Conservation (phyloP, 1,140 invertebrate species). For the Pogonomyrmex barbatus region DNA sequence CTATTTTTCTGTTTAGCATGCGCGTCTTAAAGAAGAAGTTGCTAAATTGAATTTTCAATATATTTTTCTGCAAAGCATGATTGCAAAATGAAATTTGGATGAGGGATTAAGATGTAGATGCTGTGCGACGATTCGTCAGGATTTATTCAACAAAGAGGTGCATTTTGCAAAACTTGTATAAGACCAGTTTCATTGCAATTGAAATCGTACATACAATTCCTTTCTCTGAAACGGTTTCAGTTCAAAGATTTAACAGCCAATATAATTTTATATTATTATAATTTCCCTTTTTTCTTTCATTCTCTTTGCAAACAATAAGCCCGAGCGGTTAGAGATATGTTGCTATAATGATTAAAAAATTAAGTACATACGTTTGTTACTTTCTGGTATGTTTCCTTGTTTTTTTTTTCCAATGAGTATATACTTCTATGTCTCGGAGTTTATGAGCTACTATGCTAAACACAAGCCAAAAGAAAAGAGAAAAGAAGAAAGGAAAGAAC, state of each 20-base stretch:
- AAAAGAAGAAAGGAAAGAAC: constrained; percentile 14
- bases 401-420: constrained; percentile 40
- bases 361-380: constrained; percentile 60
- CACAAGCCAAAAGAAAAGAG: neutral
- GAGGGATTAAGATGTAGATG: constrained; percentile 42
- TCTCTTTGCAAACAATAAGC: neutral
- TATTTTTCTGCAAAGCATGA: constrained; percentile 17
- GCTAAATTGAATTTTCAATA: neutral
- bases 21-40: neutral
- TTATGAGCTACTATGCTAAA: constrained; percentile 11
- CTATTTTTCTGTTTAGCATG: neutral
- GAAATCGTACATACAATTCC: constrained; percentile 42
- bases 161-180: constrained; percentile 41
- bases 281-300: neutral
- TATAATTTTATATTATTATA: neutral
- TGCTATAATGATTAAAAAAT: constrained; percentile 49
- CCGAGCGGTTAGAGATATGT: neutral
- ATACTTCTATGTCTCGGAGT: constrained; percentile 44
- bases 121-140: constrained; percentile 13
- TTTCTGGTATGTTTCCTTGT: constrained; percentile 35
- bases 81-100: constrained; percentile 38
- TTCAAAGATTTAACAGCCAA: constrained; percentile 37
- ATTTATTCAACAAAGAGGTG: constrained; percentile 52
- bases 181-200: constrained; percentile 2
- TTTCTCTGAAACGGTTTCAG: constrained; percentile 26